phyloP scores from a whole-genome alignment of 1,140 invertebrate genomes.

The Aphis gossypii region DNA sequence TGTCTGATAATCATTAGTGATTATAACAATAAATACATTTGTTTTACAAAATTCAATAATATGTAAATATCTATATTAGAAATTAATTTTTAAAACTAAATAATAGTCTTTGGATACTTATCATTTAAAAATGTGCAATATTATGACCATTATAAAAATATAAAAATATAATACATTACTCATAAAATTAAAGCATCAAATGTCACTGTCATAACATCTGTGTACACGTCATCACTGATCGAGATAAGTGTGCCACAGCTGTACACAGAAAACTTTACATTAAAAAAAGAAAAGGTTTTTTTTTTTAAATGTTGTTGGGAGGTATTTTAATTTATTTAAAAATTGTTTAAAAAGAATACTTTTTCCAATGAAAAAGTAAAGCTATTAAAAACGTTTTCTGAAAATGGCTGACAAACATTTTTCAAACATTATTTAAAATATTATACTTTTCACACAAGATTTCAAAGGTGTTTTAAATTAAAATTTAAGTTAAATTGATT shows the following conservation, averaged over 20 bases:
- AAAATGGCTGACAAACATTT: not conserved
- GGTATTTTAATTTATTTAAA: not conserved
- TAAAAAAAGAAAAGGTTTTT: not conserved
- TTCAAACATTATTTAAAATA: not conserved
- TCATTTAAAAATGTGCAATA: not conserved
- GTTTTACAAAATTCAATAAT: too few species aligned
- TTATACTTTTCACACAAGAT: not conserved
- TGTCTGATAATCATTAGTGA: too few species aligned
- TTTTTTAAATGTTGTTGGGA: not conserved
- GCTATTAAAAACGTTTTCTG: not conserved
- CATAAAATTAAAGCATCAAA: not conserved
- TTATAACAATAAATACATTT: too few species aligned
- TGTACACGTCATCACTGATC: not conserved
- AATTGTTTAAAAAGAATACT: not conserved
- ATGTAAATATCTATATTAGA: too few species aligned
- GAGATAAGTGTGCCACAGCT: not conserved
- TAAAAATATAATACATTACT: not conserved
- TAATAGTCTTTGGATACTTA: too few species aligned
- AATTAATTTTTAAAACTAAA: too few species aligned
- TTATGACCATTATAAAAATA: too few species aligned
- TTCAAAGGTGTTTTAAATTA: not conserved
- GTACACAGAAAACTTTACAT: not conserved
- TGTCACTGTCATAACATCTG: not conserved
- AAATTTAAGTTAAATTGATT: not conserved
- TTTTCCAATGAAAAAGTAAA: not conserved